phyloP scores from a whole-genome alignment of 2,797 vertebrate genomes.

The Cynodonichthys magdalenae region DNA sequence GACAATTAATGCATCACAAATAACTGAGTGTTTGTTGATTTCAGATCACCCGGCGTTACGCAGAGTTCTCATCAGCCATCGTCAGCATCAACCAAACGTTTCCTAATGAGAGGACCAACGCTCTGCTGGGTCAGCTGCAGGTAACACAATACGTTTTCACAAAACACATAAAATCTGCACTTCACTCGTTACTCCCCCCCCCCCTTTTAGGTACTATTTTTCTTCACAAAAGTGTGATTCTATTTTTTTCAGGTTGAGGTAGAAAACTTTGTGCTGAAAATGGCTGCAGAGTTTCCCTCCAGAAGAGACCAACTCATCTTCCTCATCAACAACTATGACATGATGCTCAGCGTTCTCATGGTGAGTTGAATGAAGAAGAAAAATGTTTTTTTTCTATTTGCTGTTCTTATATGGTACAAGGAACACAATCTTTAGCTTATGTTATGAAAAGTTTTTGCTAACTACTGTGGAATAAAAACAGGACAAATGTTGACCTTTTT shows the following conservation, averaged over 20 bases:
- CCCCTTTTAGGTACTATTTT: neutral
- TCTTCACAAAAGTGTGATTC: neutral
- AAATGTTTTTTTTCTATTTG: too few relatives aligned
- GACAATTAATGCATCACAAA: too few relatives aligned
- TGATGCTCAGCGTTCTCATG: slow-evolving; percentile 93
- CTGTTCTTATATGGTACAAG: neutral
- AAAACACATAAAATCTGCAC: neutral
- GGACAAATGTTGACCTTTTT: neutral
- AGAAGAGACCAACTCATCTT: slow-evolving; percentile 93
- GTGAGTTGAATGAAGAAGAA: slow-evolving; percentile 59
- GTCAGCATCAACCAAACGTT: slow-evolving; percentile 96
- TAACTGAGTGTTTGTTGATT: slow-evolving; percentile 19
- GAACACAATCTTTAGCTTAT: neutral
- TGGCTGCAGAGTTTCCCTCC: slow-evolving; percentile 94
- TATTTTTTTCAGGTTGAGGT: slow-evolving; percentile 84
- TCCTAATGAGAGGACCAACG: slow-evolving; percentile 87
- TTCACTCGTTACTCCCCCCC: neutral
- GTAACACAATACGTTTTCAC: slow-evolving; percentile 55
- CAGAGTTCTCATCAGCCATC: slow-evolving; percentile 92
- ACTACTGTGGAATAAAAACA: too few relatives aligned
- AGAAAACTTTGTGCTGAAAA: slow-evolving; percentile 94
- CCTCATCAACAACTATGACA: slow-evolving; percentile 96
- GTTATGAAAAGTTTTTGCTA: neutral
- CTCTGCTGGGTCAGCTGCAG: slow-evolving; percentile 90
- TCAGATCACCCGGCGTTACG: slow-evolving; percentile 92